These are phyloP conservation scores for Sclerurus mexicanus DNA, from an alignment of 2,113 vertebrate genomes.

Conservation along the genomic window DNA sequence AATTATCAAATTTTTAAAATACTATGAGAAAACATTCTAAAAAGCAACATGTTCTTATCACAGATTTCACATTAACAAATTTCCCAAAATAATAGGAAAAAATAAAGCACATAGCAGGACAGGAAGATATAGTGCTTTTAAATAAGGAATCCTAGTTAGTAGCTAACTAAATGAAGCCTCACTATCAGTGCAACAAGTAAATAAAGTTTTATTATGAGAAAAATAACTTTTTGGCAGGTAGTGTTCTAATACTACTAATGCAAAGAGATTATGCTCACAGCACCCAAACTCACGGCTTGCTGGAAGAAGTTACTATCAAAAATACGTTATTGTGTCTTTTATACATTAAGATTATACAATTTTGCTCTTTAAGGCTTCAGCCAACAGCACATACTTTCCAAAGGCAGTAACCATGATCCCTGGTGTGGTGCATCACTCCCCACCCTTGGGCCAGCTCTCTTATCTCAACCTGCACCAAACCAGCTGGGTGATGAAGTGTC, in stretches of 20 bases:
- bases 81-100: not conserved
- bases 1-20: not conserved
- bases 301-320: not conserved
- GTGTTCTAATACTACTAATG: not conserved
- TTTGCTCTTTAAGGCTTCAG: not conserved
- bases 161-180: not conserved
- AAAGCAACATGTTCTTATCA: not conserved
- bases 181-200: not conserved
- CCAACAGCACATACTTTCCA: not conserved
- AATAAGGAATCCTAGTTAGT: not conserved
- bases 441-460: too few species aligned
- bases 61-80: not conserved
- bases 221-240: not conserved
- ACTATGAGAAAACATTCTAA: not conserved
- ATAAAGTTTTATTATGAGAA: not conserved
- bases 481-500: rapidly evolving
- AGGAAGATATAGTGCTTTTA: not conserved
- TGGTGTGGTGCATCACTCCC: not conserved
- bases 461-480: not conserved
- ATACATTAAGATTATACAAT: not conserved
- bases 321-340: not conserved
- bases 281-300: not conserved
- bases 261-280: not conserved
- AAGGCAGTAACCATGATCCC: not conserved
- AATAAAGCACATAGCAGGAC: not conserved